Percentiles rank a stretch among this genome's conserved stretches.
Evolutionary conservation across 1,140 invertebrate species (phyloP).

Genomic region (Heliothis subflexa): DNA sequence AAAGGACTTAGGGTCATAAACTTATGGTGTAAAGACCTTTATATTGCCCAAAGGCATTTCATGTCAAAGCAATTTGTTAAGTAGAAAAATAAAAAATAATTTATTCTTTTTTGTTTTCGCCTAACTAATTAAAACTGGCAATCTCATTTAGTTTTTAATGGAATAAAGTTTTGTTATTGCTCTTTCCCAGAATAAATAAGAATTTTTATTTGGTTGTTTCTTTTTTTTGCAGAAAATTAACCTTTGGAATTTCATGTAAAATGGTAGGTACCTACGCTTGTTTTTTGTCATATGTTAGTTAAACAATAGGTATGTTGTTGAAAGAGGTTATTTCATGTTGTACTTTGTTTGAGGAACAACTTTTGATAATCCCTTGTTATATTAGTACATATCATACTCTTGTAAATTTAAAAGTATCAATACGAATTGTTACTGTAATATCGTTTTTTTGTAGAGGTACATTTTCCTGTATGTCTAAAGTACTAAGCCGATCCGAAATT

Average conservation of each 20-base stretch:
- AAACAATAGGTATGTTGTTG: too few relatives aligned
- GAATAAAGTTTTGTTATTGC: neutral
- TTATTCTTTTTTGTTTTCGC: neutral
- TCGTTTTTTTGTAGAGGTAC: too few relatives aligned
- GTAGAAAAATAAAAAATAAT: neutral
- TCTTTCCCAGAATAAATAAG: neutral
- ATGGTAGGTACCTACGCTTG: neutral
- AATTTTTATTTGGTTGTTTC: neutral
- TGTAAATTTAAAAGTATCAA: too few relatives aligned
- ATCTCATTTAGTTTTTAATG: neutral
- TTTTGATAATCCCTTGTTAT: too few relatives aligned
- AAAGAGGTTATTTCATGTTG: too few relatives aligned
- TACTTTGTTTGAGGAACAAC: too few relatives aligned
- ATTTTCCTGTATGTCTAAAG: too few relatives aligned
- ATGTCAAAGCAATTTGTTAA: neutral
- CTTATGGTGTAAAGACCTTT: neutral
- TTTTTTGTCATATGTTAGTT: too few relatives aligned
- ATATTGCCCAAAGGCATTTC: neutral
- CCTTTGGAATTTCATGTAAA: too few relatives aligned
- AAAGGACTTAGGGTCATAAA: neutral
- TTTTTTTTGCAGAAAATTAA: too few relatives aligned
- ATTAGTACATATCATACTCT: too few relatives aligned
- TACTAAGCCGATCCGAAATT: conserved; percentile 14
- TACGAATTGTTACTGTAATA: too few relatives aligned
- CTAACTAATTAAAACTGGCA: neutral